Percentiles rank a stretch among this genome's conserved stretches.
Evolutionary conservation across 2,797 vertebrate genomes (phyloP).

Genomic region (Hozukius guyotensis): DNA sequence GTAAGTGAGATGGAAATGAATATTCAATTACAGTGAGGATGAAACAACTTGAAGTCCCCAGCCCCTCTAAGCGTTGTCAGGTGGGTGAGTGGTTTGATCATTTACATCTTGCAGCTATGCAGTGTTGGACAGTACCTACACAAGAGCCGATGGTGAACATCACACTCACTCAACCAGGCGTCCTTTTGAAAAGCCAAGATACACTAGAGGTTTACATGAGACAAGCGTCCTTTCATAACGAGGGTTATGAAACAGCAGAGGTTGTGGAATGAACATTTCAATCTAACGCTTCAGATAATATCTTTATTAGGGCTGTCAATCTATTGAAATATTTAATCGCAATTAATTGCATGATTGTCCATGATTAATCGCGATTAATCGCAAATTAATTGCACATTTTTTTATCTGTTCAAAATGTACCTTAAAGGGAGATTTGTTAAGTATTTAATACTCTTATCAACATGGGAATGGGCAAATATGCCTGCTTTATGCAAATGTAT

Average conservation of each 20-base stretch:
- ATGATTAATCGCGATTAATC: too few relatives aligned
- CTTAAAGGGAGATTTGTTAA: too few relatives aligned
- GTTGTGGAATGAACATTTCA: not conserved
- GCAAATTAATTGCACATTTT: too few relatives aligned
- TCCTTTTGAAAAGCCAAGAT: conserved; percentile 6
- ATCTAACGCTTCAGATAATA: not conserved
- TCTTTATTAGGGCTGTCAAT: not conserved
- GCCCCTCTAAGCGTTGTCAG: conserved; percentile 25
- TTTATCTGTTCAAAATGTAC: too few relatives aligned
- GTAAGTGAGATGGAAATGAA: conserved; percentile 49
- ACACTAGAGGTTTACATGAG: not conserved
- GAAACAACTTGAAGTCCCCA: conserved; percentile 25
- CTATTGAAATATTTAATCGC: too few relatives aligned
- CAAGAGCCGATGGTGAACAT: conserved; percentile 7
- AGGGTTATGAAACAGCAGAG: not conserved
- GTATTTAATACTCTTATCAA: too few relatives aligned
- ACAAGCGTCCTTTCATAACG: not conserved
- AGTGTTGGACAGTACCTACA: not conserved
- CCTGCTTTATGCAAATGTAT: too few relatives aligned
- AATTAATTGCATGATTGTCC: too few relatives aligned
- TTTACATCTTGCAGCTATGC: conserved; percentile 1
- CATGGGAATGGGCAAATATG: too few relatives aligned
- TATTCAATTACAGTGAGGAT: conserved; percentile 38
- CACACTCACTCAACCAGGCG: conserved; percentile 3
- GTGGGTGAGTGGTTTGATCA: conserved; percentile 35